Evolutionary conservation across 1,140 invertebrate species (phyloP), one percentile per base, ranked within the genome.

Genomic region (Streblospio benedicti): DNA sequence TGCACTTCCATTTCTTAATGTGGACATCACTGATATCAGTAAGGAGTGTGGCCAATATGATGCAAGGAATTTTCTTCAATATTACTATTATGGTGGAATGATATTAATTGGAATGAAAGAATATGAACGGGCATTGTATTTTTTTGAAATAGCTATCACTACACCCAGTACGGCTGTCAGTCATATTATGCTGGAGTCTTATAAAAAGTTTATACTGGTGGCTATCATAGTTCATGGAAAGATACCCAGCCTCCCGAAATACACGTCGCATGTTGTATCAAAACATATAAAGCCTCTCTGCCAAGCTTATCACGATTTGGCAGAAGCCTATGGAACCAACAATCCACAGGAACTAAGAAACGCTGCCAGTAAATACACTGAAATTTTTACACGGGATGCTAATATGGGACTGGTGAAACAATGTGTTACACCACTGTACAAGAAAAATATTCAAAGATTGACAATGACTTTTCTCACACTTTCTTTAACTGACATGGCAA

Each of bases 41-140:
- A 83, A 87, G 72, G 89, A 91, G 79, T 85, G 85, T 59, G 85
- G 85, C 52, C 85, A 86, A 63, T 92, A 90, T 81, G 91, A 95
- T 75, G 85, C 89, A 1, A 93, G 93, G 81, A 87, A 92, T 76
- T 95, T 95, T 74, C 80, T 97, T 38, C 80, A 93, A 0, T 97
- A 94, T 75, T 97, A 91, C 73, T 97, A 97, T 76, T 97, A 97
- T 78, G 93, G 93, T 49, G 94, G 93, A 51, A 93, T 97, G 89
- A 93, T 96, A 65, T 96, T 94, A 71, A 85, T 91, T 54, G 89
- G 89, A 20, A 75, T 96, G 49, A 95, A 95, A 73, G 91, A 95
- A 70, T 94, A 89, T 73, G 88, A 93, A 57, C 82, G 90, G 71
- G 91, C 93, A 25, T 79, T 96, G 38, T 96, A 93, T 75, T 95